A percentile compares a stretch with the other conserved stretches of the same genome.
phyloP scores from a whole-genome alignment of 2,888 invertebrate genomes.

The Gnatocerus cornutus region DNA sequence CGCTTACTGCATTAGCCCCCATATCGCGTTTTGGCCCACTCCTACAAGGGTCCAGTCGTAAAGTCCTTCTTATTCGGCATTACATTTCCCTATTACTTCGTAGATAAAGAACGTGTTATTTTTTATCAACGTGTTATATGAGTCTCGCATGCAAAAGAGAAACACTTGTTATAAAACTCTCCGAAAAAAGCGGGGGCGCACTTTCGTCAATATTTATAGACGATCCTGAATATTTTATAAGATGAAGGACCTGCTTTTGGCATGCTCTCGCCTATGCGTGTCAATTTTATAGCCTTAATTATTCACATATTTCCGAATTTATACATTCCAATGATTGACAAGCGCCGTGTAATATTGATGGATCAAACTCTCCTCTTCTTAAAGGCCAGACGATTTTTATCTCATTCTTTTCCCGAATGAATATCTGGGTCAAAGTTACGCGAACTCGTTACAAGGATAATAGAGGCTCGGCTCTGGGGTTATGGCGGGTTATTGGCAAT shows the following conservation, averaged over 20 bases:
- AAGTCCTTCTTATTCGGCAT: conserved; percentile 9
- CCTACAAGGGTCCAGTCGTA: conserved; percentile 2
- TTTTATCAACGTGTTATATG: conserved; percentile 49
- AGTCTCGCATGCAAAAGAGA: conserved; percentile 43
- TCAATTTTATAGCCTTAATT: conserved; percentile 52
- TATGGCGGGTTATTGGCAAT: conserved; percentile 66
- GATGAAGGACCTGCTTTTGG: conserved; percentile 52
- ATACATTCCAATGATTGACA: conserved; percentile 45
- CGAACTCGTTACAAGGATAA: conserved; percentile 68
- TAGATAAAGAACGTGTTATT: conserved; percentile 46
- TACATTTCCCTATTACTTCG: conserved; percentile 9
- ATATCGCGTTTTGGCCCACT: background rate
- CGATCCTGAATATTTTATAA: conserved; percentile 53
- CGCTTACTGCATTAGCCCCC: background rate
- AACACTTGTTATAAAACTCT: conserved; percentile 51
- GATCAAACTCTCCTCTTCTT: conserved; percentile 42
- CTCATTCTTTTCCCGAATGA: conserved; percentile 66
- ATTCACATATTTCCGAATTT: conserved; percentile 45
- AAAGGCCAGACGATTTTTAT: conserved; percentile 68
- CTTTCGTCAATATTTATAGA: conserved; percentile 54
- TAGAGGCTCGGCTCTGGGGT: conserved; percentile 61
- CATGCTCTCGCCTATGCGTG: conserved; percentile 46
- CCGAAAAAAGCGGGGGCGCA: conserved; percentile 42
- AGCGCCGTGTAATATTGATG: conserved; percentile 25
- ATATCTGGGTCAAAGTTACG: conserved; percentile 70